phyloP scores from a whole-genome alignment of 2,113 vertebrate species.

The Hystrix cristata region DNA sequence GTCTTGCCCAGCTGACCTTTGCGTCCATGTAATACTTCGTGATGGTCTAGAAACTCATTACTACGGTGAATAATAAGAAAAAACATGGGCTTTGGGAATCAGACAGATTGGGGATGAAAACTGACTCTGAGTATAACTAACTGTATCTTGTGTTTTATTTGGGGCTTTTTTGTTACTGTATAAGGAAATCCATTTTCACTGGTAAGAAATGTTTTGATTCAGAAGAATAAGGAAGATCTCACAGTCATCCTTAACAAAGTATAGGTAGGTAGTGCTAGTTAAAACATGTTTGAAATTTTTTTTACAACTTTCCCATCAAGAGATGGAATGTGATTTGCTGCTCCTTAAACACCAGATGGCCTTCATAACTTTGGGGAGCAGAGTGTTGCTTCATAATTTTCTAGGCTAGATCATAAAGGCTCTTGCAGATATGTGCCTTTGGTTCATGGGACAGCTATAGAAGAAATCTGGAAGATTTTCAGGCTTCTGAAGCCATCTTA shows the following conservation, averaged over 20 bases:
- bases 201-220: not conserved
- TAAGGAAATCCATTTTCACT: not conserved
- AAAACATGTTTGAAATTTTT: not conserved
- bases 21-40: not conserved
- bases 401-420: not conserved
- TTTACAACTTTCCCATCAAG: not conserved
- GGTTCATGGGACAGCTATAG: not conserved
- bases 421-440: not conserved
- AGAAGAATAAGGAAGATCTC: not conserved
- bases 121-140: not conserved
- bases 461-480: not conserved
- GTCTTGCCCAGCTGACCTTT: not conserved
- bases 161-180: no score
- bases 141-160: not conserved
- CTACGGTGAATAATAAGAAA: not conserved
- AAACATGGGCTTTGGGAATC: not conserved
- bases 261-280: not conserved
- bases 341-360: not conserved
- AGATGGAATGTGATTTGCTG: not conserved
- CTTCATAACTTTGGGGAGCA: not conserved
- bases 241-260: not conserved
- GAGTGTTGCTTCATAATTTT: not conserved
- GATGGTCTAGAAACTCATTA: not conserved
- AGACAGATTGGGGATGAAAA: not conserved
- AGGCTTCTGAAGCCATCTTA: not conserved